Evolutionary conservation across 2,888 invertebrate genomes (phyloP), one percentile per base, ranked within the genome.

Genomic region (Cryptocephalus moraei): DNA sequence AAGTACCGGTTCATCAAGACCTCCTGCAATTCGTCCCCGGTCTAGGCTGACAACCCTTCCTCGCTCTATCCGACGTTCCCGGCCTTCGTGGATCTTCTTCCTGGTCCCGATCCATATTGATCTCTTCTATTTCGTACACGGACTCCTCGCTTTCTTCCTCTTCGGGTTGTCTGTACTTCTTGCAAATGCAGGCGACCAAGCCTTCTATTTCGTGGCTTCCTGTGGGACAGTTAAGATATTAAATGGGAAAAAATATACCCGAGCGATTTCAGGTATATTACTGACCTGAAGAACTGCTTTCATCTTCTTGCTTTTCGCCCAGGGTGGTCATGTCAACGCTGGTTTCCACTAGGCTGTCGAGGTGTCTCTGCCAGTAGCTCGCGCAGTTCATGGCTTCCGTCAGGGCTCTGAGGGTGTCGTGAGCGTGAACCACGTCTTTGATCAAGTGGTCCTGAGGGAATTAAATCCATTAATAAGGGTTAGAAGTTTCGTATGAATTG

Each of bases 351-450:
- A 68, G 58, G 43, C 52, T 53, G 49, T 67, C 67, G 32, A 69
- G 51, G 55, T 63, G 63, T 32, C 62, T 54, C 41, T 65, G 64
- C 69, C 69, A 69, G 47, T 66, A 66, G 6, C 57, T 59, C 1
- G 68, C 65, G 33, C 64, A 63, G 39, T 64, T 63, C 46, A 69
- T 61, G 6, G 67, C 68, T 43, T 68, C 67, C 1, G 64, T 62
- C n/a, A 69, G 49, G 11, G 67, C 62, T 43, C 59, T 56, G 3
- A 65, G 53, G 1, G 68, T 65, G 43, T 66, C 62, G 39, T 68
- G 67, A 8, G 66, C 67, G 1, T 60, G 56, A 1, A 63, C 61
- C 31, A 65, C 64, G 45, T 65, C 57, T 31, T 61, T 61, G 39
- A 67, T 67, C n/a, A 66, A 53, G 45, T 65, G 63, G 49, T 67